Percentiles rank a stretch among this genome's conserved stretches.
phyloP scores from a whole-genome alignment of 2,888 invertebrate species.

The Diaphora mendica region DNA sequence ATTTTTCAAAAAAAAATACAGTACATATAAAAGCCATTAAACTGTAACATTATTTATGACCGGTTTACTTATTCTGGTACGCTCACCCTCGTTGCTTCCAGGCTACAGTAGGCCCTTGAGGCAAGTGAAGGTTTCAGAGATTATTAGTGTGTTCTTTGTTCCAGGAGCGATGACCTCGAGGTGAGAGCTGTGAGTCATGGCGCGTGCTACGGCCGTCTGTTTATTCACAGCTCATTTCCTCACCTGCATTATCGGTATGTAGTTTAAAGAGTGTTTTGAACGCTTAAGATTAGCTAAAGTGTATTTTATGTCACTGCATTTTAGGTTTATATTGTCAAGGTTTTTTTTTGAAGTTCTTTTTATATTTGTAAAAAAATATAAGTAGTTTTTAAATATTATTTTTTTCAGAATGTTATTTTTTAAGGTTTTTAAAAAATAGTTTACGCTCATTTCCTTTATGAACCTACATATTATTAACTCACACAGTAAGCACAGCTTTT shows the following conservation, averaged over 20 bases:
- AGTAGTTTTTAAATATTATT: too few species aligned
- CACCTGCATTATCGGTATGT: slow-evolving; percentile 81
- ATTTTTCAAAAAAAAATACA: not conserved
- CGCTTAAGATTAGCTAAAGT: not conserved
- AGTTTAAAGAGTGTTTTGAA: slow-evolving; percentile 11
- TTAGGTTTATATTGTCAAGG: too few species aligned
- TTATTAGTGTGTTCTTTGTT: slow-evolving; percentile 77
- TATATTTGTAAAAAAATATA: too few species aligned
- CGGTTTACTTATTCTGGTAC: not conserved
- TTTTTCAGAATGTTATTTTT: too few species aligned
- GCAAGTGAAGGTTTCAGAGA: slow-evolving; percentile 39
- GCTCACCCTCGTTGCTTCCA: not conserved
- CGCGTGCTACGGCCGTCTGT: slow-evolving; percentile 71
- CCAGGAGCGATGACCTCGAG: slow-evolving; percentile 75
- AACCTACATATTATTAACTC: too few species aligned
- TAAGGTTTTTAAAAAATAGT: too few species aligned
- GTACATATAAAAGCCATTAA: not conserved
- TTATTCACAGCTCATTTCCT: slow-evolving; percentile 82
- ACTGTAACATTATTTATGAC: not conserved
- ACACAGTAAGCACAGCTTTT: too few species aligned
- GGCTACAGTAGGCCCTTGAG: slow-evolving; percentile 9
- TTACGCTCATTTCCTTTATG: too few species aligned
- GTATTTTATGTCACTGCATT: too few species aligned
- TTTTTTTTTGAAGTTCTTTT: too few species aligned
- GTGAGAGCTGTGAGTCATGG: slow-evolving; percentile 66